Evolutionary conservation across 2,113 vertebrate species (phyloP), one percentile per base, ranked within the genome.

Genomic region (Cynoglossus semilaevis): DNA sequence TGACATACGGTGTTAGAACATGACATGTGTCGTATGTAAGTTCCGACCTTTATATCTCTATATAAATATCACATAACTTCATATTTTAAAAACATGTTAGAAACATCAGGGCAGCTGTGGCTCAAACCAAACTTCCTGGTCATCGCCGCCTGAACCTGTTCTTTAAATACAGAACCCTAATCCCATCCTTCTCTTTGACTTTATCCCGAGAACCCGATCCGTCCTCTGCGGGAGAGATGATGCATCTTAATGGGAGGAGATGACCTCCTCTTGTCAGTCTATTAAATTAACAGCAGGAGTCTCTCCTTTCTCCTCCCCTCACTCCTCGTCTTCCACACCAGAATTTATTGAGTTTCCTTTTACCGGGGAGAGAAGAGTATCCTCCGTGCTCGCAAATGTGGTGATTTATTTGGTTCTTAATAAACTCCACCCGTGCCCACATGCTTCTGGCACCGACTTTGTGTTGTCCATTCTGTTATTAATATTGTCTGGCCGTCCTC

Each of bases 391-490:
- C 68, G 70, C 74, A 79, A 77, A 79, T 85, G 80, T 79, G 76
- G 80, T 80, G n/a, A 67, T 78, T 66, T 51, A 35, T 63, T 63
- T 77, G 76, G 49, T 85, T 83, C 78, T 79, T 82, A 82, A 85
- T 79, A 86, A 83, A 61, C 65, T 66, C 51, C 40, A 66, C 76
- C 77, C 76, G 70, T 74, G 78, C 74, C 68, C 46, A 52, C 77
- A 56, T 49, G 54, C 66, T 68, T 61, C 72, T 84, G 84, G 70
- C 80, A 79, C 48, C 72, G 29, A 56, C 44, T 53, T 70, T 74
- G 67, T 74, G 79, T 80, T 74, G 76, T 83, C 81, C 72, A 15
- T 62, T 74, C 66, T 75, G 74, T 85, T 83, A 79, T 85, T 80
- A 74, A 83, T 79, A 77, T 85, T 77, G 55, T 71, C 63, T 29